Percentiles rank a stretch among this genome's conserved stretches.
These are phyloP conservation scores for Antitype chi DNA, from an alignment of 2,888 invertebrate genomes.

Conservation along the genomic window DNA sequence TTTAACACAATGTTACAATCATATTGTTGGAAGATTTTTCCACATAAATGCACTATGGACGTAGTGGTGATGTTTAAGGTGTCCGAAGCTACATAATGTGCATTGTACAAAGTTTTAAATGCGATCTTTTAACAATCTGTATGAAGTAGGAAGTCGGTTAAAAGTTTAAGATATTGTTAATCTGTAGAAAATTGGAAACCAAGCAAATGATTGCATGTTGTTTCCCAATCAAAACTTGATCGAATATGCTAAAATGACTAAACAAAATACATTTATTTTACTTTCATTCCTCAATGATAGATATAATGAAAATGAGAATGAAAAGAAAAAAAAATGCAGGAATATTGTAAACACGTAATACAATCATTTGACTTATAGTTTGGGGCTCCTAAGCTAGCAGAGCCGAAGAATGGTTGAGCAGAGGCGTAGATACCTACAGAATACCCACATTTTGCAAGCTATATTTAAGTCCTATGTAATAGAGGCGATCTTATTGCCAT, in stretches of 20 bases:
- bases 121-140: not conserved
- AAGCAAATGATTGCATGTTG: not conserved
- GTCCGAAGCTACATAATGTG: not conserved
- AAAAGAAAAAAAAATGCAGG: too few relatives aligned
- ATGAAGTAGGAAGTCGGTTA: not conserved
- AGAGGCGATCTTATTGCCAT: too few relatives aligned
- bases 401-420: too few relatives aligned
- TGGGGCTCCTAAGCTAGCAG: not conserved
- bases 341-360: conserved; percentile 2
- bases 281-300: not conserved
- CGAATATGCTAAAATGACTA: not conserved
- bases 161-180: not conserved
- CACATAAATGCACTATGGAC: not conserved
- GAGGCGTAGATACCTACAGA: too few relatives aligned
- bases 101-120: not conserved
- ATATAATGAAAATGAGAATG: too few relatives aligned
- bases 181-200: not conserved
- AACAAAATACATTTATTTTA: not conserved
- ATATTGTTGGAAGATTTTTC: conserved; percentile 12
- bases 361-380: not conserved
- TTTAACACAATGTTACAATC: conserved; percentile 37
- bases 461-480: too few relatives aligned
- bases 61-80: not conserved
- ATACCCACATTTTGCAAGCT: too few relatives aligned
- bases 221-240: not conserved